Evolutionary conservation across 2,113 vertebrate species (phyloP).

Genomic region (Pristiophorus japonicus): DNA sequence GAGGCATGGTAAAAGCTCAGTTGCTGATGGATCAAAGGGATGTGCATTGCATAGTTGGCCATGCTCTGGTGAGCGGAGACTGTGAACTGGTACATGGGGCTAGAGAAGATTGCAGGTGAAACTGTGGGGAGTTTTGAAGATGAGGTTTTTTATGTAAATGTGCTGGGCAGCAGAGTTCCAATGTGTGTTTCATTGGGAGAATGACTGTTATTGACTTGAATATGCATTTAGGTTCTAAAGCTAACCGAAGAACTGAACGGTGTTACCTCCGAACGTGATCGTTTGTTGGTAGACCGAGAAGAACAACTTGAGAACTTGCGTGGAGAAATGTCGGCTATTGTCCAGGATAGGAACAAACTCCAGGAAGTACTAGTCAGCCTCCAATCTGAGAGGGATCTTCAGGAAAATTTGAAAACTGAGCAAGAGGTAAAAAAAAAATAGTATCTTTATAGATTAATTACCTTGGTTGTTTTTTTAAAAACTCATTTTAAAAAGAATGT

Average conservation of each 20-base stretch:
- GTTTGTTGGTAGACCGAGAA: neutral
- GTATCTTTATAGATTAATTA: neutral
- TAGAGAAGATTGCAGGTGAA: neutral
- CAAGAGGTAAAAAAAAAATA: neutral
- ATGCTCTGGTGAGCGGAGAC: neutral
- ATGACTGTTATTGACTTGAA: neutral
- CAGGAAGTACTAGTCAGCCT: constrained; percentile 44
- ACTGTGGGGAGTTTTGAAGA: neutral
- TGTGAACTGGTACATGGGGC: neutral
- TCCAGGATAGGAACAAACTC: constrained; percentile 47
- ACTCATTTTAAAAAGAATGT: neutral
- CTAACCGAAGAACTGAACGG: constrained; percentile 32
- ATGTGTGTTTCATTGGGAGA: neutral
- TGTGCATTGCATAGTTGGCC: neutral
- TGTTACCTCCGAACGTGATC: neutral
- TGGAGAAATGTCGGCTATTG: constrained; percentile 38
- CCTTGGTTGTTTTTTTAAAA: neutral
- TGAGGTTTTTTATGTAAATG: neutral
- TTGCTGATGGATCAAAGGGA: neutral
- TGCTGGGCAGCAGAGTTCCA: neutral
- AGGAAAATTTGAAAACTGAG: neutral
- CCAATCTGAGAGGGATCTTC: constrained; percentile 46
- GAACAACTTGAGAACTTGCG: constrained; percentile 34
- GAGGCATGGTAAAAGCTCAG: neutral
- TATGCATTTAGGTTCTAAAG: constrained; percentile 24